Conservation (phyloP, 2,888 invertebrate genomes). For the Sthenelais limicola region DNA sequence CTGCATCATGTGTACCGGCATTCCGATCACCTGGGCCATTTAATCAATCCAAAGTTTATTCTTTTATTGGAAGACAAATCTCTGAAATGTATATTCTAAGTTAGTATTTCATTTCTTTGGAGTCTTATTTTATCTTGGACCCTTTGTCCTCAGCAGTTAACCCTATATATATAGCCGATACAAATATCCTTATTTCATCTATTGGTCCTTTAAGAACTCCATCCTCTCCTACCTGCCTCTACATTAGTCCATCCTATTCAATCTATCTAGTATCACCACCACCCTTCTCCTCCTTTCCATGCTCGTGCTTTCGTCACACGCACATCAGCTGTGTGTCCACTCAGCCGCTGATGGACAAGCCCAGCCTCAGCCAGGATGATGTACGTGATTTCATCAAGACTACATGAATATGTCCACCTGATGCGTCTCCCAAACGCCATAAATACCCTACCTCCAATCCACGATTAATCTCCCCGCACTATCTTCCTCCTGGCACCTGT, state of each 20-base stretch:
- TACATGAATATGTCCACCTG: slow-evolving; percentile 29
- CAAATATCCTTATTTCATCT: not conserved
- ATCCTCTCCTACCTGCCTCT: not conserved
- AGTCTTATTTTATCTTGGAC: not conserved
- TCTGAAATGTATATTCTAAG: no score
- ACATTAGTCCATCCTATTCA: not conserved
- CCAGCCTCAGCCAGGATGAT: not conserved
- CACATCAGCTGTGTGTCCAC: no score
- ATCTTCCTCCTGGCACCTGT: not conserved
- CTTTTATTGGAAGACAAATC: no score
- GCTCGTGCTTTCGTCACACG: not conserved
- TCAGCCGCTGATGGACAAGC: slow-evolving; percentile 27
- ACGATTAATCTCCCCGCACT: not conserved
- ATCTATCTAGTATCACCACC: not conserved
- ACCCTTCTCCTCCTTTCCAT: not conserved
- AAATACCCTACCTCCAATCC: not conserved
- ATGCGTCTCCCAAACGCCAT: not conserved
- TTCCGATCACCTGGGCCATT: no score
- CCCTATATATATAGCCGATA: no score
- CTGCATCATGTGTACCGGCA: no score
- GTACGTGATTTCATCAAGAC: slow-evolving; percentile 35
- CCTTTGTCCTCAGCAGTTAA: not conserved
- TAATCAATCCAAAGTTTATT: no score
- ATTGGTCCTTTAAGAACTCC: not conserved
- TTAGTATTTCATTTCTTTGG: not conserved